phyloP scores from a whole-genome alignment of 2,113 vertebrate genomes.

The Otocyon megalotis region DNA sequence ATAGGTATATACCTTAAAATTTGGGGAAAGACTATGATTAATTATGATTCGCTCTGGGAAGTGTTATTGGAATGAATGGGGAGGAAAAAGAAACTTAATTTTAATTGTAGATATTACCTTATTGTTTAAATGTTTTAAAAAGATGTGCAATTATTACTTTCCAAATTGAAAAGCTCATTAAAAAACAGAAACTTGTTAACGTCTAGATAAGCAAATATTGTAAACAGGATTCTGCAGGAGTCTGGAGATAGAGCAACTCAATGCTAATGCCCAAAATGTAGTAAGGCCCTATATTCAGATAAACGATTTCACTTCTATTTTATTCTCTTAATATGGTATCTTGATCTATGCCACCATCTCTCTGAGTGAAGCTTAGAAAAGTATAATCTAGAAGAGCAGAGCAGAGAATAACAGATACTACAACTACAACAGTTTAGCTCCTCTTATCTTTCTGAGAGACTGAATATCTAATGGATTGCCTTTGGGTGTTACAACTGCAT shows the following conservation, averaged over 20 bases:
- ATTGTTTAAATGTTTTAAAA: not conserved
- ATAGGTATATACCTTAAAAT: not conserved
- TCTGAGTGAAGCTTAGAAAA: not conserved
- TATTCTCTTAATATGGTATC: not conserved
- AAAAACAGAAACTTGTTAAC: not conserved
- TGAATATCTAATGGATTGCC: not conserved
- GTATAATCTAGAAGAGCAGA: not conserved
- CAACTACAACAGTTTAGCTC: not conserved
- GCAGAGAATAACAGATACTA: not conserved
- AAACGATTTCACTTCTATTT: slow-evolving; percentile 9
- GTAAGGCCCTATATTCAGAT: not conserved
- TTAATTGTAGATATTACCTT: not conserved
- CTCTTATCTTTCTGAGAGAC: slow-evolving; percentile 10
- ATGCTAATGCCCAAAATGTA: not conserved
- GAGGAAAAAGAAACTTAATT: not conserved
- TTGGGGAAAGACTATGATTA: not conserved
- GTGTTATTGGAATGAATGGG: not conserved
- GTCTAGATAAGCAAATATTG: not conserved
- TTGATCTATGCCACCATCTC: not conserved
- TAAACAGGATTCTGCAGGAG: not conserved
- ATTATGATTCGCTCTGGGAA: not conserved
- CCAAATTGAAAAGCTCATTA: not conserved
- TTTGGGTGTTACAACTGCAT: not conserved
- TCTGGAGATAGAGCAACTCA: not conserved
- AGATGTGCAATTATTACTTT: not conserved